Conservation (phyloP, 2,888 invertebrate species). For the Dynastes grantii region DNA sequence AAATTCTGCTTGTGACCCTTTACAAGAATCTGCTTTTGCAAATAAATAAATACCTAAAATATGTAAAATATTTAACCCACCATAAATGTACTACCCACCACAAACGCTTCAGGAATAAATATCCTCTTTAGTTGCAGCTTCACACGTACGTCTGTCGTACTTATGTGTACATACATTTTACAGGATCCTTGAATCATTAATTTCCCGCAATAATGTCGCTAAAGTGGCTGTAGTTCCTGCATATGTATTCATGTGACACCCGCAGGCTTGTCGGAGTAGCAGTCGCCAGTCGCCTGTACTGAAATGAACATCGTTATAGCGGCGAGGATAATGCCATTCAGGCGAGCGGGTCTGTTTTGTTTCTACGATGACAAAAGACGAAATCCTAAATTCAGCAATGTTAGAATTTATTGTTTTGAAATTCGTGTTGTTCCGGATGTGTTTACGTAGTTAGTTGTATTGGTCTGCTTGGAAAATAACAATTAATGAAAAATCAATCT, state of each 20-base stretch:
- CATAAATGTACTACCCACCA: too few relatives aligned
- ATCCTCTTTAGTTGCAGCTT: neutral
- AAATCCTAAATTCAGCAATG: neutral
- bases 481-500: too few relatives aligned
- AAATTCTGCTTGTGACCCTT: too few relatives aligned
- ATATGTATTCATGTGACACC: slow-evolving; percentile 26
- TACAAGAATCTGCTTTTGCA: too few relatives aligned
- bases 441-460: neutral
- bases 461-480: too few relatives aligned
- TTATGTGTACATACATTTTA: slow-evolving; percentile 17
- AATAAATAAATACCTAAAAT: too few relatives aligned
- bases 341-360: neutral
- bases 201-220: slow-evolving; percentile 33
- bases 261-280: slow-evolving; percentile 21
- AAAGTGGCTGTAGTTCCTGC: slow-evolving; percentile 32
- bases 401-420: neutral
- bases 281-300: neutral
- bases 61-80: too few relatives aligned
- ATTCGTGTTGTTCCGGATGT: neutral
- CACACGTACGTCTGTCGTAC: neutral
- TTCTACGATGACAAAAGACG: neutral
- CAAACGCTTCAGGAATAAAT: neutral
- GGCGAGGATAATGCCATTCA: neutral
- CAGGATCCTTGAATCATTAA: slow-evolving; percentile 35
- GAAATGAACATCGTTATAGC: slow-evolving; percentile 15